phyloP scores from a whole-genome alignment of 2,888 invertebrate genomes.

The Myathropa florea region DNA sequence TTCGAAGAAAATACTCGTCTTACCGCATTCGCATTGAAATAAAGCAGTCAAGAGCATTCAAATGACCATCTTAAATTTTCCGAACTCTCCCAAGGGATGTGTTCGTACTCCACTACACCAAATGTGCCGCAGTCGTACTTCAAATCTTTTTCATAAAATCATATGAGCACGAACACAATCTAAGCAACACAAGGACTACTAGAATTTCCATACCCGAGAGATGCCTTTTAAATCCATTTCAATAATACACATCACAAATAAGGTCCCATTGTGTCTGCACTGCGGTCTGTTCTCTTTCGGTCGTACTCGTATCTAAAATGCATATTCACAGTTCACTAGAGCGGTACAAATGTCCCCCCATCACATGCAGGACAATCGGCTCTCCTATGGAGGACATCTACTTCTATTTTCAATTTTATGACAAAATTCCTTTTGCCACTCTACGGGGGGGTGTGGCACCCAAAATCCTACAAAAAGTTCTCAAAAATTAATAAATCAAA shows the following conservation, averaged over 20 bases:
- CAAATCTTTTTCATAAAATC: not conserved
- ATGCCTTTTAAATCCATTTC: conserved; percentile 1
- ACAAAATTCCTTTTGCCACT: not conserved
- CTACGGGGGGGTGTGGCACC: not conserved
- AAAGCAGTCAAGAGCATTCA: not conserved
- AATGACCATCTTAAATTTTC: not conserved
- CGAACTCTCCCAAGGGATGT: not conserved
- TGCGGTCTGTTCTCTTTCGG: not conserved
- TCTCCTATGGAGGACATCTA: conserved; percentile 3
- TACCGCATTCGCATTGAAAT: not conserved
- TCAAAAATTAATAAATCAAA: conserved; percentile 17
- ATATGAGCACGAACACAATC: not conserved
- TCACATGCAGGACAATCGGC: conserved; percentile 5
- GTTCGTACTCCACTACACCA: not conserved
- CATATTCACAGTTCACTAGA: conserved; percentile 43
- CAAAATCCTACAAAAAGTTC: not conserved
- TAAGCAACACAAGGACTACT: not conserved
- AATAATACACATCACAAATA: conserved; percentile 22
- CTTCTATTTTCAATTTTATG: conserved; percentile 16
- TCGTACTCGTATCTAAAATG: not conserved
- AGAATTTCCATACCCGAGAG: not conserved
- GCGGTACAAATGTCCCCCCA: conserved; percentile 31
- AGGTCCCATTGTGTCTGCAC: conserved; percentile 16
- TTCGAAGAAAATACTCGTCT: not conserved
- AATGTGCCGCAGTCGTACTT: not conserved